Evolutionary conservation across 92 coral and sea anemone genomes (phyloP), one percentile per base, ranked within the genome.

Genomic region (Pocillopora meandrina): DNA sequence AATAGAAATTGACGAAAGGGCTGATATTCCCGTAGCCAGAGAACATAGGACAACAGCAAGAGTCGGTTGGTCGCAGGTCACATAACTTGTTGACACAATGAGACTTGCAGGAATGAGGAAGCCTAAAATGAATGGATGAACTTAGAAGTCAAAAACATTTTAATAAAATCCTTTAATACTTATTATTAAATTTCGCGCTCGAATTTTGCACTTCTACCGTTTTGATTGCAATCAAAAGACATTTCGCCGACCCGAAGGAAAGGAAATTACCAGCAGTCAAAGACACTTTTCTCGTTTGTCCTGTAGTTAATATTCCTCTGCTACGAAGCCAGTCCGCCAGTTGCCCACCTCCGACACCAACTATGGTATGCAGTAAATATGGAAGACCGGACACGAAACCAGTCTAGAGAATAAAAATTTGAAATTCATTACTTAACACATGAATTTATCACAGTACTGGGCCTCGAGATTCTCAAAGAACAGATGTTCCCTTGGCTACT

Each of bases 381-480:
- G 99, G 99, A 34, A 96, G 75, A n/a, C 95, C 98, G 33, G 99
- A 96, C 62, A 94, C 47, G 42, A 94, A 10, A 31, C 99, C 99
- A 86, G 94, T 94, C 99, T 96, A 75, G 18, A 77, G 18, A 56
- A 67, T 11, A 42, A 14, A 14, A 55, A 42, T 10, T 61, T 20
- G 33, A 60, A 73, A 31, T 64, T 11, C n/a, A 1, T 49, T 18
- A 14, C 12, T 20, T n/a, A 9, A 49, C 31, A 26, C 1, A 26
- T 26, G 31, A 26, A 26, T 26, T 26, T 26, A 26, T 26, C 31
- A 26, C 31, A 26, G 1, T 26, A 26, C 31, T 26, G 31, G 31
- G 31, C 31, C 31, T 26, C 31, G 31, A 26, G 31, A 26, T 26
- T 26, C 31, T 26, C 31, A 26, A 26, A 26, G 31, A 26, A 26